phyloP scores from a whole-genome alignment of 2,113 vertebrate genomes.

The Reinhardtius hippoglossoides region DNA sequence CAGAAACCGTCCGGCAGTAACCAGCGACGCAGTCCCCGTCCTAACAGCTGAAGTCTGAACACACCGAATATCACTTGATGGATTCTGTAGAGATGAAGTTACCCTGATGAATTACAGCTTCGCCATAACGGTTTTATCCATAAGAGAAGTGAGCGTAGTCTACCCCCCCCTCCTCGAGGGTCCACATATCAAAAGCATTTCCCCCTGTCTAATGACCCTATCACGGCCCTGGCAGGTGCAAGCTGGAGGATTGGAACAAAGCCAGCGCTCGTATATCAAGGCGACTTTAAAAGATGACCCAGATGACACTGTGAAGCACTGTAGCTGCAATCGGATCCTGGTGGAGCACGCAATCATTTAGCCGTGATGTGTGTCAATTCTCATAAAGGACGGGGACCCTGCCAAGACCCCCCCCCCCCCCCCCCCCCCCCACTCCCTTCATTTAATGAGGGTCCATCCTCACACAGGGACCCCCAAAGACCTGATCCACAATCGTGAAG shows the following conservation, averaged over 20 bases:
- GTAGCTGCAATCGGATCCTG: slow-evolving; percentile 59
- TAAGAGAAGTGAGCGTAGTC: neutral
- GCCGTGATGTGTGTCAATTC: slow-evolving; percentile 30
- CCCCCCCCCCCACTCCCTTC: too few species aligned
- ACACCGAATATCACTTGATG: too few species aligned
- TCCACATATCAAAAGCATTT: slow-evolving; percentile 58
- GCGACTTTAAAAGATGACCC: slow-evolving; percentile 65
- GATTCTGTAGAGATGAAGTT: too few species aligned
- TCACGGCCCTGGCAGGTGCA: slow-evolving; percentile 62
- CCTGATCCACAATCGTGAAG: too few species aligned
- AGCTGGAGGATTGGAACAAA: slow-evolving; percentile 62
- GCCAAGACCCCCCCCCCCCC: neutral
- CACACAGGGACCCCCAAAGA: too few species aligned
- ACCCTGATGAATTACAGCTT: too few species aligned
- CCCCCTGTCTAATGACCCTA: slow-evolving; percentile 55
- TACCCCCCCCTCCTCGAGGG: slow-evolving; percentile 6
- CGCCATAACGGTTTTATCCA: too few species aligned
- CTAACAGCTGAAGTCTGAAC: too few species aligned
- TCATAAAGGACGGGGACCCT: slow-evolving; percentile 29
- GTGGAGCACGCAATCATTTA: slow-evolving; percentile 41
- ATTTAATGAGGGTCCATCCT: too few species aligned
- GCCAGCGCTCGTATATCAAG: slow-evolving; percentile 70
- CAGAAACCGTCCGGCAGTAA: too few species aligned
- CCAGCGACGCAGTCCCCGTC: too few species aligned
- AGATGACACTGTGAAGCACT: slow-evolving; percentile 55